Evolutionary conservation across 30 jellyfish, hydroid and myxozoan species (phyloP), one percentile per base, ranked within the genome.

Genomic region (Pelagia noctiluca): DNA sequence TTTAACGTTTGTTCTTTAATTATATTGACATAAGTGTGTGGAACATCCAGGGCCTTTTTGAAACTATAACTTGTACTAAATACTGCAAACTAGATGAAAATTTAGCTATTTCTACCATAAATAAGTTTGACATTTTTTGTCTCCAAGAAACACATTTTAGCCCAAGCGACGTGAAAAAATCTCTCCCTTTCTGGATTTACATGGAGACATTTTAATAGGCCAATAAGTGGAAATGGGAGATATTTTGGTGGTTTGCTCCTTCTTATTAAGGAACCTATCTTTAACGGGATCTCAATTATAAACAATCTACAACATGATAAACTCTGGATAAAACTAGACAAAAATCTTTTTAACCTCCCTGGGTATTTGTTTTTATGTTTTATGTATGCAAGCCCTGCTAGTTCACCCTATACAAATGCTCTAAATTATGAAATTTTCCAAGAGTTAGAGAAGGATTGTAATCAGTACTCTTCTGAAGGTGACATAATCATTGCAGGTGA

Each of bases 21-120:
- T 61, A 19, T 2, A 61, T 61, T 21, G 74, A 61, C 74, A 61
- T 61, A 61, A 36, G 74, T 18, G 35, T 61, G 74, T 61, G 74
- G 74, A 61, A 61, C 35, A 61, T 61, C 35, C 74, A 61, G 35
- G 35, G 74, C 35, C 74, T 61, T n/a, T 61, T 18, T 25, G 35
- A 61, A 3, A 21, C 31, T 32, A 25, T 61, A 18, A 61, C n/a
- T 61, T 2, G 74, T 32, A 61, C 74, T 13, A 61, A 61, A 25
- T 61, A 61, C 26, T 61, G 74, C 74, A 61, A 61, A 25, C 74
- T 61, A 18, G 74, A 61, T 25, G 74, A 61, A 0, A 1, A 61
- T 18, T n/a, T 18, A 18, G 74, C 35, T 1, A n/a, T 61, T n/a
- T 61, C 36, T 36, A 16, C 8, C 8, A 16, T 42, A 42, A 42